Evolutionary conservation across 2,113 vertebrate species (phyloP).

Genomic region (Rhinoderma darwinii): DNA sequence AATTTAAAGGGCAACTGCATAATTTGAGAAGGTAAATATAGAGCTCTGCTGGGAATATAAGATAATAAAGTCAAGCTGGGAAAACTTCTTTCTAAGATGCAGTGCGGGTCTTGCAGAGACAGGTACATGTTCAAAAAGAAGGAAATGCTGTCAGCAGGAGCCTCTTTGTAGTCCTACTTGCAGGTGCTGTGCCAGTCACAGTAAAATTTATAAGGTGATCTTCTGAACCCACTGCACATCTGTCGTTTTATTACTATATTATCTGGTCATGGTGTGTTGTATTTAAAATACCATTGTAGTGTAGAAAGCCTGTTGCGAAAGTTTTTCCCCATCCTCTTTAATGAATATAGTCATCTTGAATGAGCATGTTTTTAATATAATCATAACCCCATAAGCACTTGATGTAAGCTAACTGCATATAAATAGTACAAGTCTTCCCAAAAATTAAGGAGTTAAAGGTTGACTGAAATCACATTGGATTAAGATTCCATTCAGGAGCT

Average conservation of each 20-base stretch:
- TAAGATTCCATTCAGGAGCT: constrained; percentile 44
- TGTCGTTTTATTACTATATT: constrained; percentile 67
- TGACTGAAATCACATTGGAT: constrained; percentile 9
- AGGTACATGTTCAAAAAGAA: constrained; percentile 68
- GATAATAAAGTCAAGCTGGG: constrained; percentile 66
- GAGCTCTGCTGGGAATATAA: constrained; percentile 62
- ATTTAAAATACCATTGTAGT: constrained; percentile 29
- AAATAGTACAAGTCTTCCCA: background rate
- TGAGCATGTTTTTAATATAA: constrained; percentile 21
- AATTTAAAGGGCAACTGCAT: constrained; percentile 62
- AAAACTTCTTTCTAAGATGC: constrained; percentile 78
- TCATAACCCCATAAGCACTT: constrained; percentile 7
- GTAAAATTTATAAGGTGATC: constrained; percentile 74
- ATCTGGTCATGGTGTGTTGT: constrained; percentile 37
- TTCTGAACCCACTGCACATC: constrained; percentile 75
- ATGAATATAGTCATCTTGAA: constrained; percentile 15
- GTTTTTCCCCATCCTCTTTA: background rate
- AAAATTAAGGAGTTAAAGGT: background rate
- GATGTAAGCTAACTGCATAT: background rate
- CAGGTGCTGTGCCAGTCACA: constrained; percentile 83
- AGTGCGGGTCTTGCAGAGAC: constrained; percentile 72
- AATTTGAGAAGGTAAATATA: constrained; percentile 67
- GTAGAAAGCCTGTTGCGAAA: constrained; percentile 33
- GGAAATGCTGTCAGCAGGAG: constrained; percentile 75
- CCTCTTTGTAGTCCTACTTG: constrained; percentile 81